Evolutionary conservation across 1,140 invertebrate species (phyloP).

Genomic region (Mycetomoellerius zeteki): DNA sequence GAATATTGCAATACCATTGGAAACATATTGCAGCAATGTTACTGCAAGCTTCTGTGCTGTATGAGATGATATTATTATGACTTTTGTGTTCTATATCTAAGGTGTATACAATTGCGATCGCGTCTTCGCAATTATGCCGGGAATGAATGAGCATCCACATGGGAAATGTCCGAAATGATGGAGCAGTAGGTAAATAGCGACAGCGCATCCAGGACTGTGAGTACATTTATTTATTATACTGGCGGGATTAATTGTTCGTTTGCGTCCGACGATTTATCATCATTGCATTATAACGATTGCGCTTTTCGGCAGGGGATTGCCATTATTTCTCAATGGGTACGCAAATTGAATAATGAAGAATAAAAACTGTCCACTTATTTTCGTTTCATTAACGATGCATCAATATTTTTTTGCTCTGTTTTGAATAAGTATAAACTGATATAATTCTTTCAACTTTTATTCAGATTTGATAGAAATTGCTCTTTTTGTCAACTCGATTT

Average conservation of each 20-base stretch:
- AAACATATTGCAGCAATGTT: too few relatives aligned
- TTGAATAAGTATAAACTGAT: background rate
- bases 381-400: background rate
- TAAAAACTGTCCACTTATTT: background rate
- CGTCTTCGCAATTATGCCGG: background rate
- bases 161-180: background rate
- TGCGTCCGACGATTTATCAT: constrained; percentile 5
- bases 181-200: background rate
- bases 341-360: constrained; percentile 2
- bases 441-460: constrained; percentile 6
- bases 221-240: constrained; percentile 30
- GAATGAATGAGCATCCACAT: background rate
- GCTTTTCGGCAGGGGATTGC: background rate
- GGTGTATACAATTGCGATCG: background rate
- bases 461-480: background rate
- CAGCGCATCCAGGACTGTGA: background rate
- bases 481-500: background rate
- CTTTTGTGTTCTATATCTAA: too few relatives aligned
- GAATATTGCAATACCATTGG: too few relatives aligned
- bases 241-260: background rate
- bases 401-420: background rate
- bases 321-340: background rate
- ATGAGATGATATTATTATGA: too few relatives aligned
- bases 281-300: constrained; percentile 6
- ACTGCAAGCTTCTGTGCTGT: too few relatives aligned